A percentile compares a stretch with the other conserved stretches of the same genome.
Conservation (phyloP, 2,888 invertebrate species). For the Diachrysia chrysitis region DNA sequence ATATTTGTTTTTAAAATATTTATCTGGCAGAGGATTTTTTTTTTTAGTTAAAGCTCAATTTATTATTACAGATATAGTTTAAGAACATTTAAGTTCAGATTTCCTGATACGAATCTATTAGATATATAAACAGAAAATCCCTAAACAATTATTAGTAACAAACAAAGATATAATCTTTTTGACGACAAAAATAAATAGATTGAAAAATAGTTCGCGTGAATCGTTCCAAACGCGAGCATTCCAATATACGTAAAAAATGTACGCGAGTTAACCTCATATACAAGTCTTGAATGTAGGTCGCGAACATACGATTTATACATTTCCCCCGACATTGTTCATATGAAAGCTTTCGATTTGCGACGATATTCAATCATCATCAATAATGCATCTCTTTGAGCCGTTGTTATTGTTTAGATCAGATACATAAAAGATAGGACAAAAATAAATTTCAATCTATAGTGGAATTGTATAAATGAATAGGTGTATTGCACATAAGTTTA, state of each 20-base stretch:
- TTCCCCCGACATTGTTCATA: conserved; percentile 12
- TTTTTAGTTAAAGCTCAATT: no score
- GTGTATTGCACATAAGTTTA: not conserved
- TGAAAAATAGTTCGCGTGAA: conserved; percentile 6
- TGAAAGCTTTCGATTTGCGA: conserved; percentile 30
- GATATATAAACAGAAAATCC: not conserved
- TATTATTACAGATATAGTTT: no score
- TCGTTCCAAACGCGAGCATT: conserved; percentile 23
- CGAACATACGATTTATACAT: conserved; percentile 26
- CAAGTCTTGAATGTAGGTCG: conserved; percentile 36
- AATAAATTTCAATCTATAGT: not conserved
- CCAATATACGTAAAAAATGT: conserved; percentile 26
- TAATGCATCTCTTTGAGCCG: conserved; percentile 3
- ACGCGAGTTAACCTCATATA: conserved; percentile 19
- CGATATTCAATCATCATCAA: conserved; percentile 28
- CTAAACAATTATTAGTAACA: not conserved
- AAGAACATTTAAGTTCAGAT: no score
- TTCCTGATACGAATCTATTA: no score
- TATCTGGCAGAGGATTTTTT: no score
- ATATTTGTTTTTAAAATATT: no score
- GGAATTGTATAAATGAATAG: not conserved
- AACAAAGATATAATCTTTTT: not conserved
- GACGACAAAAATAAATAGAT: not conserved
- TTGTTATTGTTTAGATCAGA: conserved; percentile 8
- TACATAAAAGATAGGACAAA: not conserved